Evolutionary conservation across 1,140 invertebrate genomes (phyloP), one percentile per base, ranked within the genome.

Genomic region (Drosophila nannoptera): DNA sequence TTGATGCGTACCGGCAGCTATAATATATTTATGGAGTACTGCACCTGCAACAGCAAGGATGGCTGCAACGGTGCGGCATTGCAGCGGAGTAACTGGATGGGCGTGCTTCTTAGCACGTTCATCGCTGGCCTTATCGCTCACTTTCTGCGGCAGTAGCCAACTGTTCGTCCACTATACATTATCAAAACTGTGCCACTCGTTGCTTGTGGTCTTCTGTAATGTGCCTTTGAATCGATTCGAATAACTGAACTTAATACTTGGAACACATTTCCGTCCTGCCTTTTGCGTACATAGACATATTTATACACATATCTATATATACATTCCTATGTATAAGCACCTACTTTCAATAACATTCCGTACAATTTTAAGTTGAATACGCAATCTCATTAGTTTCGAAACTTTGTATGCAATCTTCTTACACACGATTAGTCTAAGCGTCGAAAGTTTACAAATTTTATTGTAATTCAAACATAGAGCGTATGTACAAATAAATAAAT

Each of bases 91-190:
- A 78, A 64, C 7, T 50, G 33, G 56, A 2, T 69, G 16, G 97
- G 98, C 14, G 99, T 91, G 96, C 97, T 90, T 98, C 97, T 69
- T 92, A 99, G 43, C 94, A 99, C 80, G 91, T 99, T 12, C 99
- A 97, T 97, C 97, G 99, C 93, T 93, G 99, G 87, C 94, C 95
- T 78, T 94, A 96, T 78, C 94, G 95, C 88, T 93, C 94, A 68
- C 4, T 33, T 86, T 0, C 42, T 84, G 46, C 45, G 73, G 6
- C 77, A 77, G 42, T 83, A 83, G 58, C 29, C 29, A 29, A 22
- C 1, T 22, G 22, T 22, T 5, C 8, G 7, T n/a, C 29, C 0
- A 14, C 2, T 33, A 22, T 56, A 69, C 64, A 59, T 33, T 66
- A 62, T 63, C 5, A 29, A 12, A 8, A 52, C 31, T 49, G 7